phyloP scores from a whole-genome alignment of 2,888 invertebrate species.

The Volucella zonaria region DNA sequence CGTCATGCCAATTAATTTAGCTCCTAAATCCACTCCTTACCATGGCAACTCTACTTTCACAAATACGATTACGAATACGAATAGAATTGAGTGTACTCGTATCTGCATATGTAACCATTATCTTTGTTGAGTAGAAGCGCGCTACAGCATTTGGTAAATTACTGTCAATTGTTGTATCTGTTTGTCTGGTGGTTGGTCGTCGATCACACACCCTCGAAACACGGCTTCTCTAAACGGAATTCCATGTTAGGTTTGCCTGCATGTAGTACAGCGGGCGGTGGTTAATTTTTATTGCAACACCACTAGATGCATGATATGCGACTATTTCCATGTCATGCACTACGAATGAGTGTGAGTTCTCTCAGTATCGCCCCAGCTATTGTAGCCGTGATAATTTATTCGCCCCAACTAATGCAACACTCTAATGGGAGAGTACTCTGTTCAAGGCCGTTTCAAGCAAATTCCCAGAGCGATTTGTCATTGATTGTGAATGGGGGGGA shows the following conservation, averaged over 20 bases:
- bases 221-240: conserved; percentile 42
- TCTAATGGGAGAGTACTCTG: conserved; percentile 56
- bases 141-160: conserved; percentile 53
- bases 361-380: neutral
- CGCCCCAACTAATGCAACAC: conserved; percentile 48
- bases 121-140: conserved; percentile 51
- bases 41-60: conserved; percentile 12
- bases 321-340: conserved; percentile 17
- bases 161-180: conserved; percentile 49
- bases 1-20: neutral
- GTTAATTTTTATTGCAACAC: conserved; percentile 28
- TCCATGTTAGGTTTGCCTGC: conserved; percentile 37
- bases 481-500: conserved; percentile 13
- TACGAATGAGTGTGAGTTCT: conserved; percentile 3
- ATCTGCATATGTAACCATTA: conserved; percentile 1
- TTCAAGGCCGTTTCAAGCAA: conserved; percentile 60
- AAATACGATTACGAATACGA: neutral
- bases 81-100: neutral
- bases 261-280: conserved; percentile 19
- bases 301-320: conserved; percentile 10
- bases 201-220: conserved; percentile 54
- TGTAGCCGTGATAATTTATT: conserved; percentile 29
- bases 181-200: conserved; percentile 5
- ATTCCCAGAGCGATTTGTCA: conserved; percentile 35
- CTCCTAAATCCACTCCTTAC: conserved; percentile 33